Evolutionary conservation across 2,888 invertebrate genomes (phyloP), one percentile per base, ranked within the genome.

Genomic region (Candidula unifasciata): DNA sequence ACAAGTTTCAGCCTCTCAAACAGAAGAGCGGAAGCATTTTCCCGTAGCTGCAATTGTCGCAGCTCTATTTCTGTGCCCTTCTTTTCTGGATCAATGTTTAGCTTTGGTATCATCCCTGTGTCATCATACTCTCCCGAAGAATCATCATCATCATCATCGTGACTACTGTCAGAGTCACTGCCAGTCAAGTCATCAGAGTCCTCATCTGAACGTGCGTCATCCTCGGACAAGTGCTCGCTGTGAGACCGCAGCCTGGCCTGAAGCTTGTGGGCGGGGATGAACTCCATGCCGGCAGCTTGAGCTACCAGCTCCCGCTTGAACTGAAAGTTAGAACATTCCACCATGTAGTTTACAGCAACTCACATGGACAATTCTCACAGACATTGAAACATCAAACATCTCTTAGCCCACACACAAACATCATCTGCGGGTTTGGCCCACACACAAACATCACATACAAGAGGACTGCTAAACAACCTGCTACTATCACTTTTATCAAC

Each of bases 61-160:
- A 94, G 89, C 24, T 88, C 88, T 33, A 94, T 88, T 64, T 87
- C 93, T 16, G 93, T 93, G 24, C 94, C 94, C 74, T 87, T 89
- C 66, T 88, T 87, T 44, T 89, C 89, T 21, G 87, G 85, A 13
- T 89, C 87, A 0, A 84, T 54, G 24, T 80, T 68, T 60, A 83
- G 37, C 60, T 60, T 37, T 10, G 68, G 71, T 0, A 37, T 66
- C n/a, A 86, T 85, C 27, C 88, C 78, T 13, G 73, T 66, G 37
- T 44, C 74, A 35, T 79, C 80, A 33, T 54, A 81, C 33, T 68
- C 68, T 24, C 71, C 76, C 5, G 60, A 73, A 8, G 80, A 66
- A 35, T 79, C 71, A 24, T 79, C 83, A n/a, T 66, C 57, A 35
- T 57, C 68, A 24, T 82, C 84, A 30, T 73, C 80, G n/a, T n/a